phyloP scores from a whole-genome alignment of 1,140 invertebrate species.

The Drosophila rhopaloa region DNA sequence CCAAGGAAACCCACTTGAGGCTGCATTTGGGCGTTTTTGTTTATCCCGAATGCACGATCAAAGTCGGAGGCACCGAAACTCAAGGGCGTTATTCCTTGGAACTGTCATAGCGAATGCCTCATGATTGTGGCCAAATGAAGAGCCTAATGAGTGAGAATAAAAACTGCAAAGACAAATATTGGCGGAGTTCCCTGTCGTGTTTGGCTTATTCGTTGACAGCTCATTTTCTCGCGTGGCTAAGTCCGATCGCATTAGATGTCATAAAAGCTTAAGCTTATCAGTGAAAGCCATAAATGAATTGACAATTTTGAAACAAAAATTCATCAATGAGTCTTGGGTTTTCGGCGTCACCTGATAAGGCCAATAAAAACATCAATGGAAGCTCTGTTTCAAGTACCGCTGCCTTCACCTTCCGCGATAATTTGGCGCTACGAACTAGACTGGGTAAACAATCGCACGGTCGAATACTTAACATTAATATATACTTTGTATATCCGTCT shows the following conservation, averaged over 20 bases:
- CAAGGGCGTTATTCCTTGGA: conserved; percentile 29
- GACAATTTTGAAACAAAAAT: conserved; percentile 6
- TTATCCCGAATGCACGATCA: conserved; percentile 30
- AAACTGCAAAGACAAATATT: conserved; percentile 42
- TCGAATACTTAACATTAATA: conserved; percentile 24
- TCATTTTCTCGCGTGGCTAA: conserved; percentile 39
- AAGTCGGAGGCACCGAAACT: neutral
- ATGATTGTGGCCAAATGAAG: neutral
- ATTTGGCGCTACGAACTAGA: conserved; percentile 8
- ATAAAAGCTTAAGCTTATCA: conserved; percentile 31
- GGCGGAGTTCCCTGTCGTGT: conserved; percentile 13
- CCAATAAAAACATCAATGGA: conserved; percentile 44
- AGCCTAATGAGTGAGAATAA: conserved; percentile 30
- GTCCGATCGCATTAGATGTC: conserved; percentile 29
- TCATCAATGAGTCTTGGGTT: conserved; percentile 1
- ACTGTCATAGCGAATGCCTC: neutral
- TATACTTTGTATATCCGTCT: conserved; percentile 21
- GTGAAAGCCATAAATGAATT: conserved; percentile 15
- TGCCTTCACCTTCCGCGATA: neutral
- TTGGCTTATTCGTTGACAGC: conserved; percentile 38
- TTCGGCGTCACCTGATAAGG: conserved; percentile 33
- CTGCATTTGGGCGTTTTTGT: conserved; percentile 31
- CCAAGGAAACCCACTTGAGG: conserved; percentile 42
- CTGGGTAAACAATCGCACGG: conserved; percentile 1
- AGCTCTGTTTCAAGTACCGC: conserved; percentile 12